A percentile compares a stretch with the other conserved stretches of the same genome.
Evolutionary conservation across 2,797 vertebrate genomes (phyloP).

Genomic region (Microctenopoma steveboyesi): DNA sequence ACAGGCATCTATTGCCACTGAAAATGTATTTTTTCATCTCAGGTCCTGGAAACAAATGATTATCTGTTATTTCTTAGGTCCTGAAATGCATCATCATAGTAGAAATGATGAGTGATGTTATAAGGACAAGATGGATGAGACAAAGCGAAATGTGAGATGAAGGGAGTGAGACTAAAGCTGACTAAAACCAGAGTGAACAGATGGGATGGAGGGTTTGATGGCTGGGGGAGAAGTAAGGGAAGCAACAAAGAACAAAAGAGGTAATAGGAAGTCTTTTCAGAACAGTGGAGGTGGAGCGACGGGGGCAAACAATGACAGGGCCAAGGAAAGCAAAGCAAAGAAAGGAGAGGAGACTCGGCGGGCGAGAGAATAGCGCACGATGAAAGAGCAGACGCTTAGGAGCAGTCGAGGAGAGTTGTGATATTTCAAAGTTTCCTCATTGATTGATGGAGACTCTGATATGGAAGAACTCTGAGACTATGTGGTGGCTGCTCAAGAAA

Average conservation of each 20-base stretch:
- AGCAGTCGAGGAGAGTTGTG: conserved; percentile 9
- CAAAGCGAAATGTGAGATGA: conserved; percentile 2
- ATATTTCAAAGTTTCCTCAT: conserved; percentile 14
- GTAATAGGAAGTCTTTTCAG: conserved; percentile 3
- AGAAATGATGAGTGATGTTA: conserved; percentile 35
- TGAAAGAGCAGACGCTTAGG: conserved; percentile 1
- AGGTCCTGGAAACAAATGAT: conserved; percentile 12
- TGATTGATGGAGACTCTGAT: conserved; percentile 10
- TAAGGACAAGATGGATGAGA: conserved; percentile 27
- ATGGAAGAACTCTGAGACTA: neutral
- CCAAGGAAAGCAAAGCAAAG: neutral
- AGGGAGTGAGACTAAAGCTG: conserved; percentile 16
- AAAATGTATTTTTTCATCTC: neutral
- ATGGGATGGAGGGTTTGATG: conserved; percentile 52
- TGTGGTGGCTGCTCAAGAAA: conserved; percentile 15
- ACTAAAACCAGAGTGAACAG: conserved; percentile 53
- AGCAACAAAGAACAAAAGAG: conserved; percentile 40
- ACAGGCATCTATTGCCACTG: conserved; percentile 6
- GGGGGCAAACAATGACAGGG: neutral
- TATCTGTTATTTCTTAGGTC: conserved; percentile 32
- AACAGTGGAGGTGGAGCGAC: conserved; percentile 11
- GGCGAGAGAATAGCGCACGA: conserved; percentile 3
- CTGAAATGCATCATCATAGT: conserved; percentile 17
- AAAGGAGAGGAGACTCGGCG: neutral
- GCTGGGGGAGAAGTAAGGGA: conserved; percentile 45